These are phyloP conservation scores for Rynchops niger DNA, from an alignment of 2,113 vertebrate species.

Conservation along the genomic window DNA sequence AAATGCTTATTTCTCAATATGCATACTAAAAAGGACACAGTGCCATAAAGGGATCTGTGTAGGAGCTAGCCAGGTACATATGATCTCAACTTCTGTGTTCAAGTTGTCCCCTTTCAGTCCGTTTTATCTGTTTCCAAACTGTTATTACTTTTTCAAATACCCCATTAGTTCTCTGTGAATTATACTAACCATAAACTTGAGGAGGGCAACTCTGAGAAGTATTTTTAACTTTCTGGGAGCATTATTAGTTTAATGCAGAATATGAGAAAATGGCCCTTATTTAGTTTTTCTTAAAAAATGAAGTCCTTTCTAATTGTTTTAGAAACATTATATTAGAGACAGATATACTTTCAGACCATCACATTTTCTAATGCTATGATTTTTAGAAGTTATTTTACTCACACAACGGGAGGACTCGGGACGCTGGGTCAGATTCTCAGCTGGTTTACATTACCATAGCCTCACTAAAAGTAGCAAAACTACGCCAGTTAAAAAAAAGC, in stretches of 20 bases:
- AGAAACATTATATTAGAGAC: background rate
- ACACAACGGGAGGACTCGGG: background rate
- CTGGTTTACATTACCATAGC: background rate
- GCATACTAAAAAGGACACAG: background rate
- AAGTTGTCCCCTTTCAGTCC: background rate
- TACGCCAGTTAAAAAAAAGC: background rate
- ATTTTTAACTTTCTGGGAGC: background rate
- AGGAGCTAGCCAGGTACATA: background rate
- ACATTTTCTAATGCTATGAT: background rate
- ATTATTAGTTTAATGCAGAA: background rate
- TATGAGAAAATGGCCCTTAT: background rate
- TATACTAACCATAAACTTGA: background rate
- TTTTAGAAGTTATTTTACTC: background rate
- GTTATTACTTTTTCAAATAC: background rate
- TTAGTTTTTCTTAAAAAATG: background rate
- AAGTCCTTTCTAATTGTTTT: background rate
- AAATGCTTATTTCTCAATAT: background rate
- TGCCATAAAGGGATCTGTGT: background rate
- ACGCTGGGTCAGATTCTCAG: background rate
- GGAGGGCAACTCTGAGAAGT: accelerated
- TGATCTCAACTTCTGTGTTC: background rate
- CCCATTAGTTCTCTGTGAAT: background rate
- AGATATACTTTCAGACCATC: background rate
- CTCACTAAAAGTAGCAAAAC: background rate
- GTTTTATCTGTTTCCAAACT: background rate